Evolutionary conservation across 2,113 vertebrate genomes (phyloP).

Genomic region (Saccopteryx bilineata): DNA sequence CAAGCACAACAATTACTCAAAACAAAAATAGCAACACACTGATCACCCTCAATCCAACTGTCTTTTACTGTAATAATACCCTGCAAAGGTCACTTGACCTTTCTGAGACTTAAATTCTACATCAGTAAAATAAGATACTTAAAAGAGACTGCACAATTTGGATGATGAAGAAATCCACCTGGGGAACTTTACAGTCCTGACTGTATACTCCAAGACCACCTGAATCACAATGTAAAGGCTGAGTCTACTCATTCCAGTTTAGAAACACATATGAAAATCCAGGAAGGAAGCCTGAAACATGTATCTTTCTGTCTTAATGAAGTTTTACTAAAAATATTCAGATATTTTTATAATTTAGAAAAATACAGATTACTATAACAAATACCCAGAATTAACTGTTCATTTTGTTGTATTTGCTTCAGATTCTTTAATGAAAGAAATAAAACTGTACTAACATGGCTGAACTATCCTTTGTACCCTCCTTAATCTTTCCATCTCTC

Average conservation of each 20-base stretch:
- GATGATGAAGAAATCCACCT: not conserved
- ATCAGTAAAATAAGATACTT: not conserved
- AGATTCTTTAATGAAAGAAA: conserved; percentile 13
- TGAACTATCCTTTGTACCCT: not conserved
- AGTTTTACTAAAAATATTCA: not conserved
- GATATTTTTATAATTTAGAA: not conserved
- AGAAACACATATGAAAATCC: not conserved
- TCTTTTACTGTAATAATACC: not conserved
- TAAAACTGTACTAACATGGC: not conserved
- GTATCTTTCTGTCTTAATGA: conserved; percentile 14
- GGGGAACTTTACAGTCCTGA: not conserved
- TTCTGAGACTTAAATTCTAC: not conserved
- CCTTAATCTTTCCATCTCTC: not conserved
- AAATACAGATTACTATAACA: conserved; percentile 31
- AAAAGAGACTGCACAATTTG: not conserved
- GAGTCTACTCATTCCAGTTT: not conserved
- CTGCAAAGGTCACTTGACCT: not conserved
- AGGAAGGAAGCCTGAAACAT: not conserved
- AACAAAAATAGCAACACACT: not conserved
- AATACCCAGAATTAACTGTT: not conserved
- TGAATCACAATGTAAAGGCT: not conserved
- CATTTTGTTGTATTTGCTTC: not conserved
- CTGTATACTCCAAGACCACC: not conserved
- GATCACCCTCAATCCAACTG: not conserved
- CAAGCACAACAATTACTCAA: not conserved